A percentile compares a stretch with the other conserved stretches of the same genome.
Evolutionary conservation across 2,888 invertebrate species (phyloP).

Genomic region (Keiferia lycopersicella): DNA sequence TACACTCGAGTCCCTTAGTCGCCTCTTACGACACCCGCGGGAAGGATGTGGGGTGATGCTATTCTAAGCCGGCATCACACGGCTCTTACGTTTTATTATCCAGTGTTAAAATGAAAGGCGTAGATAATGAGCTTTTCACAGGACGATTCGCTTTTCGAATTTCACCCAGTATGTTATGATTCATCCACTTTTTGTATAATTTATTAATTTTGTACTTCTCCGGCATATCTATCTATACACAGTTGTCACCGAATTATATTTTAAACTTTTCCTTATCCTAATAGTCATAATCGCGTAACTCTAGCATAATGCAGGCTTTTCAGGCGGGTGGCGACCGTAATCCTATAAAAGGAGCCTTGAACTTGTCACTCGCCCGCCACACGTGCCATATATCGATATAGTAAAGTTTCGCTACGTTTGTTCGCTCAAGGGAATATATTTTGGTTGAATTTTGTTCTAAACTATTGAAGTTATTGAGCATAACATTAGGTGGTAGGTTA

Average conservation of each 20-base stretch:
- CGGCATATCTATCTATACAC: too few species aligned
- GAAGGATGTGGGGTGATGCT: too few species aligned
- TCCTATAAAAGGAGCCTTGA: conserved; percentile 48
- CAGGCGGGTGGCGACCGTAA: conserved; percentile 34
- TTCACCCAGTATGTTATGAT: too few species aligned
- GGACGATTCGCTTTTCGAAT: not conserved
- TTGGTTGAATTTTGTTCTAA: too few species aligned
- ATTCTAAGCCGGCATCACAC: too few species aligned
- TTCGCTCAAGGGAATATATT: too few species aligned
- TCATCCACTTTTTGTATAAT: not conserved
- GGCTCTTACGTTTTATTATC: not conserved
- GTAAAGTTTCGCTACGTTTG: too few species aligned
- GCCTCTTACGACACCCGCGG: too few species aligned
- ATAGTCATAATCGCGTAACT: conserved; percentile 8
- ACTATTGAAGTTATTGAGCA: too few species aligned
- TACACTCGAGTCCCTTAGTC: too few species aligned
- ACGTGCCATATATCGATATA: conserved; percentile 26
- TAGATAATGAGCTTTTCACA: not conserved
- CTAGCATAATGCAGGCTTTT: conserved; percentile 5
- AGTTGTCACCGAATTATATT: not conserved
- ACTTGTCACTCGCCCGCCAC: conserved; percentile 34
- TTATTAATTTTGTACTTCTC: not conserved
- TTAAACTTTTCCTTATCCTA: not conserved
- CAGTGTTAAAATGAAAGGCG: not conserved
- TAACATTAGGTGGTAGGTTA: too few species aligned